Base-by-base conservation (phyloP, 2,888 invertebrate genomes). In the Xylophagus ater region DNA sequence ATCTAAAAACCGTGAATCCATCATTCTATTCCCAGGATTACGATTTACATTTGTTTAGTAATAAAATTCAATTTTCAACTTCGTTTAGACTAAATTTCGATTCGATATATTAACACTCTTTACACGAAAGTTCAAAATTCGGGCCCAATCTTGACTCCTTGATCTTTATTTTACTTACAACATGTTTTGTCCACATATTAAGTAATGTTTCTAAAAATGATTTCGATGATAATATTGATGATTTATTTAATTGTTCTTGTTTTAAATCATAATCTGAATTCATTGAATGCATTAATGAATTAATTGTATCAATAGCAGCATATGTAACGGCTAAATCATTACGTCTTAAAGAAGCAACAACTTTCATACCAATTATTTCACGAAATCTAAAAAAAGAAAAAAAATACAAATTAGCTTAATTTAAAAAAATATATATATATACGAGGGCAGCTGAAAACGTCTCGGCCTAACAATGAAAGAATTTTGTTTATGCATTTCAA, bases 221-320 rank as follows among this genome's bases (percentile, higher is more conserved):
- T 53, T 84, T 78, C 2, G 89, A 88, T 43, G 93, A 87, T 36
- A 99, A 70, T 55, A 99, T 76, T 48, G 92, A 90, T 42, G 88
- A 84, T 69, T 99, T 99, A 68, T 99, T 99, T 45, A 96, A 70
- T 64, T 99, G 98, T 59, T 99, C 98, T 65, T 96, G 94, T 45
- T 93, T 72, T 34, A 99, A 69, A 66, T 99, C 97, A 52, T 92
- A 94, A 60, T 96, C 90, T 48, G 88, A 83, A 57, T 87, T 84
- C 86, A 98, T 97, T 2, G 98, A 98, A 69, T 94, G 96, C 89
- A 98, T 90, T 18, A 99, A 72, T 12, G 97, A 92, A 63, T 93
- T 94, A 44, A 97, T 79, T 69, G 96, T 93, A 68, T 98, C 97
- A 38, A 98, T 76, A 4, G 96, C 94, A 4, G 97, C 89, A 68